Conservation (phyloP, 2,113 vertebrate genomes). For the Upupa epops region DNA sequence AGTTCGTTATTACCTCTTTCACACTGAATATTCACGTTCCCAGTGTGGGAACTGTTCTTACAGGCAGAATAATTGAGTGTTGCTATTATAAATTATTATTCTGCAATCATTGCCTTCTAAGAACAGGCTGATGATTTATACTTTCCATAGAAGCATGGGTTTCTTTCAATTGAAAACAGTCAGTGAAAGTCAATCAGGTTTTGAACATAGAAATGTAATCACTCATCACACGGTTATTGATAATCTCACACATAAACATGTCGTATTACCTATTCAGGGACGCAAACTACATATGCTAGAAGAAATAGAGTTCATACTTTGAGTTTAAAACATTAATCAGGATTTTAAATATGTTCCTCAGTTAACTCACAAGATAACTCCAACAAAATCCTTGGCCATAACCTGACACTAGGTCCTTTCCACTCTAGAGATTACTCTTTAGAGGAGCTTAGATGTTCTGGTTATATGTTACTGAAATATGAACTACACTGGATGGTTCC, state of each 20-base stretch:
- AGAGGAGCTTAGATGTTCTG: not conserved
- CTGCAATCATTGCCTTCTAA: slow-evolving; percentile 31
- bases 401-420: not conserved
- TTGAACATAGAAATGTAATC: slow-evolving; percentile 41
- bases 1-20: not conserved
- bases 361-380: not conserved
- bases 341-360: not conserved
- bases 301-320: not conserved
- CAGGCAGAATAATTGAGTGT: slow-evolving; percentile 31
- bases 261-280: slow-evolving; percentile 9
- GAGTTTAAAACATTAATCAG: slow-evolving; percentile 2
- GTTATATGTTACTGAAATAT: not conserved
- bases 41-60: not conserved
- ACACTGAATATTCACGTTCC: too few relatives aligned
- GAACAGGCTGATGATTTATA: slow-evolving; percentile 29
- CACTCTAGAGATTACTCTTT: not conserved
- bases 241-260: slow-evolving; percentile 50
- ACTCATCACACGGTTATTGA: slow-evolving; percentile 39
- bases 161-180: slow-evolving; percentile 35
- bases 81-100: slow-evolving; percentile 52
- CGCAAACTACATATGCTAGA: not conserved
- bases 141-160: not conserved
- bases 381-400: not conserved
- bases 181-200: slow-evolving; percentile 36
- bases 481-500: not conserved